A percentile compares a stretch with the other conserved stretches of the same genome.
These are phyloP conservation scores for Gymnorhina tibicen DNA, from an alignment of 2,113 vertebrate species.

Conservation along the genomic window DNA sequence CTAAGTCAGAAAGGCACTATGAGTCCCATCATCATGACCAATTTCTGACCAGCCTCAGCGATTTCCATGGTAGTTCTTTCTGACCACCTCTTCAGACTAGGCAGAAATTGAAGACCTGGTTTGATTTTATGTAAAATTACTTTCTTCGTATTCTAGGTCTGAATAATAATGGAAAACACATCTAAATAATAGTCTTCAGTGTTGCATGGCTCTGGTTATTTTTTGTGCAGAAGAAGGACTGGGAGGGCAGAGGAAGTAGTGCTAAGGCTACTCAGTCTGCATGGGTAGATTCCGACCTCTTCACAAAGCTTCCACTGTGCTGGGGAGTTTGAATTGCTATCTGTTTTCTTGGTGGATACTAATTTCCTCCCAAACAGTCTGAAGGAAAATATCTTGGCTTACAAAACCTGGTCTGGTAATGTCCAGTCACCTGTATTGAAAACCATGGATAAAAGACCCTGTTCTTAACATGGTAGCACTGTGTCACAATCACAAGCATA, in stretches of 20 bases:
- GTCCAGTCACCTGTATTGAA: not conserved
- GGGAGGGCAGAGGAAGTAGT: not conserved
- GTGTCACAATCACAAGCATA: not conserved
- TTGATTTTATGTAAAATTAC: not conserved
- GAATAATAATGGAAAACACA: not conserved
- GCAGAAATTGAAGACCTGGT: not conserved
- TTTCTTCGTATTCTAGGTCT: not conserved
- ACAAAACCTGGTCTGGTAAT: not conserved
- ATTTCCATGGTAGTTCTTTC: not conserved
- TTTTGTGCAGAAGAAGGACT: not conserved
- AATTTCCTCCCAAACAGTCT: not conserved
- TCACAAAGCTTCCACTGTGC: slow-evolving; percentile 35
- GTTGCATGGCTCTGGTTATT: not conserved
- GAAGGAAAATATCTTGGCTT: slow-evolving; percentile 11
- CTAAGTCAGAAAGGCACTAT: not conserved
- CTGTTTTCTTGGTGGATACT: slow-evolving; percentile 5
- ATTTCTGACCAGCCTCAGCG: not conserved
- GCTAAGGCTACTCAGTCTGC: not conserved
- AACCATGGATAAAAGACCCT: not conserved
- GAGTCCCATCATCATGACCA: not conserved
- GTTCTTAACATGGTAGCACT: not conserved
- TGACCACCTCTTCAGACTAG: not conserved
- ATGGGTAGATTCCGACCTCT: not conserved
- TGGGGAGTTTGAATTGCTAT: slow-evolving; percentile 18
- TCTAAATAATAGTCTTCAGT: not conserved